Evolutionary conservation across 2,797 vertebrate species (phyloP).

Genomic region (Gadopsis marmoratus): DNA sequence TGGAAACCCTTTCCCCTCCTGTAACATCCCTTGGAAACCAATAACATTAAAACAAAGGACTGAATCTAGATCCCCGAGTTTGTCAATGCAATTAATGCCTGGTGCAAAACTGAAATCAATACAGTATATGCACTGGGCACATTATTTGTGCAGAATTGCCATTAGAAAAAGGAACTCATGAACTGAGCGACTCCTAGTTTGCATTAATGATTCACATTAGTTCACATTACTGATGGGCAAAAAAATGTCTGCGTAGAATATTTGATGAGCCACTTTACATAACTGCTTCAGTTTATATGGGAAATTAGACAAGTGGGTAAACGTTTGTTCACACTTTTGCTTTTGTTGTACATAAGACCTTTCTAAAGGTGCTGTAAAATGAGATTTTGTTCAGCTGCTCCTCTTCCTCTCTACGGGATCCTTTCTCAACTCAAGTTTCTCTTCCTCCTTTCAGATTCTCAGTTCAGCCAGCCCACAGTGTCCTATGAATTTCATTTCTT

Average conservation of each 20-base stretch:
- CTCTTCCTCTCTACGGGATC: neutral
- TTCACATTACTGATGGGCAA: slow-evolving; percentile 10
- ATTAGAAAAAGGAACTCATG: slow-evolving; percentile 16
- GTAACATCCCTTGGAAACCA: slow-evolving; percentile 12
- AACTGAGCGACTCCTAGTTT: neutral
- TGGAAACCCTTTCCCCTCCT: neutral
- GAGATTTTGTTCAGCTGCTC: neutral
- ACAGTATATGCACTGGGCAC: neutral
- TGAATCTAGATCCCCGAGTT: neutral
- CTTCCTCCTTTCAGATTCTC: slow-evolving; percentile 47
- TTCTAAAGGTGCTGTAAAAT: neutral
- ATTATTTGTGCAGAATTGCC: slow-evolving; percentile 8
- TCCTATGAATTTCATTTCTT: slow-evolving; percentile 5
- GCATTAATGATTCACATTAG: slow-evolving; percentile 37
- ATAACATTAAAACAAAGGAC: slow-evolving; percentile 4
- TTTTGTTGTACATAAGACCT: slow-evolving; percentile 2
- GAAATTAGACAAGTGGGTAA: slow-evolving; percentile 4
- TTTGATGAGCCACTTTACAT: neutral
- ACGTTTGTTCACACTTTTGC: neutral
- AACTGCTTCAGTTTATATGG: neutral
- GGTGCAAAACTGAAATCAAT: slow-evolving; percentile 27
- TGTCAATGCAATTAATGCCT: slow-evolving; percentile 5
- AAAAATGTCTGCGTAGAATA: slow-evolving; percentile 18
- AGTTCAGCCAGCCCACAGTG: neutral
- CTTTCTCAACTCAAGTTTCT: slow-evolving; percentile 41